Base-by-base conservation (phyloP, 2,113 vertebrate genomes). In the Empidonax alnorum region DNA sequence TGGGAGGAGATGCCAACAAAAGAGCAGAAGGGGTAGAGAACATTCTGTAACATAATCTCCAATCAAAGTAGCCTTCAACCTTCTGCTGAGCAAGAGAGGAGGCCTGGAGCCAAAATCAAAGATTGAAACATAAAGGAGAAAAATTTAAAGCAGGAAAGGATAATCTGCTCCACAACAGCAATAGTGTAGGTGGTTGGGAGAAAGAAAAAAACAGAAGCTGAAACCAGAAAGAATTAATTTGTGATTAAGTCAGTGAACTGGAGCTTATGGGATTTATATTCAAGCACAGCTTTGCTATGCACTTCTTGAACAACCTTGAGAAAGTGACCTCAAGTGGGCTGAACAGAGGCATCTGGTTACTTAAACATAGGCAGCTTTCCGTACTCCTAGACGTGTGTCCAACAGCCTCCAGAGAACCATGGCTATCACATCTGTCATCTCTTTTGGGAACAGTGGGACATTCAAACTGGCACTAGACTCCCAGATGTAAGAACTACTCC, bases 101-200 rank as follows among this genome's bases (percentile, higher is more conserved):
- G 65, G 53, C 90, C 68, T 25, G 72, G 68, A 96, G 92, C 96
- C 96, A 96, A 94, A 92, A 89, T 4, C 59, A 89, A 87, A 79
- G 75, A 90, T 20, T 0, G 14, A 81, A 90, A 77, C 72, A 84
- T 65, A 96, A 93, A 86, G 82, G 59, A 71, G 47, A 28, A 88
- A 84, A 77, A 78, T 27, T 28, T 67, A 49, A 93, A 88, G 88
- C 87, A 86, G 53, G 68, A 75, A 78, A 88, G 63, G 47, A 83
- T 83, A 93, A 93, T 95, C 72, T 87, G 12, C 73, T 93, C 89
- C n/a, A 1, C 78, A 95, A 90, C 93, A 96, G 94, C 76, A 93
- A 90, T 84, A 53, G 90, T 86, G 94, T 96, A 84, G 94, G 87
- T 94, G 96, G 90, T 15, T 84, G 63, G 76, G 47, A 84, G 88